phyloP scores from a whole-genome alignment of 1,140 invertebrate genomes.

The Lineus longissimus region DNA sequence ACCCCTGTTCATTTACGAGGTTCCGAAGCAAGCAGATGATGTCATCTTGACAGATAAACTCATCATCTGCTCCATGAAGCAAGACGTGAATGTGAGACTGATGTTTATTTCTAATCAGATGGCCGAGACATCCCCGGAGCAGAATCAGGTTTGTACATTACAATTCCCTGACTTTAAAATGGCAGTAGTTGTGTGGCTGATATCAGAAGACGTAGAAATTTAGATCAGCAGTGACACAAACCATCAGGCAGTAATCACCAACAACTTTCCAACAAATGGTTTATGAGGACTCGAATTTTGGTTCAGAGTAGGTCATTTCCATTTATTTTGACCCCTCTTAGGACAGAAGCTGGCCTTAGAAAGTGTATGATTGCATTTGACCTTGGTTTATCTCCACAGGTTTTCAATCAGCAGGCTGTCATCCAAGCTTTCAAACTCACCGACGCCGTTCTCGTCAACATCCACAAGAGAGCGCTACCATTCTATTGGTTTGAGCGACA shows the following conservation, averaged over 20 bases:
- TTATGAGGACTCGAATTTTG: too few species aligned
- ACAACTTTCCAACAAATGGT: too few species aligned
- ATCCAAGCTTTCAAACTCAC: conserved; percentile 50
- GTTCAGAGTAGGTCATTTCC: too few species aligned
- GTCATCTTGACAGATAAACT: conserved; percentile 63
- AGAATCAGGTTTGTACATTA: conserved; percentile 54
- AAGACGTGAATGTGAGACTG: conserved; percentile 53
- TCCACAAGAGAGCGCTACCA: conserved; percentile 42
- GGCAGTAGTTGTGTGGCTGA: too few species aligned
- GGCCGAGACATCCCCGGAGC: conserved; percentile 61
- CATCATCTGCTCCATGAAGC: conserved; percentile 59
- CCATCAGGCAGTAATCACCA: too few species aligned
- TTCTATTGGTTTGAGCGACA: conserved; percentile 49
- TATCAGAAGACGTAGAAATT: too few species aligned
- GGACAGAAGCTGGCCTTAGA: too few species aligned
- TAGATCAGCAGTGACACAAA: too few species aligned
- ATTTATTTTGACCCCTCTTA: too few species aligned
- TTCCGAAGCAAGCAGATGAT: conserved; percentile 59
- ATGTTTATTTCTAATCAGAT: conserved; percentile 62
- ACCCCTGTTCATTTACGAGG: conserved; percentile 68
- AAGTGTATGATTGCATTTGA: too few species aligned
- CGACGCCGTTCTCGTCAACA: conserved; percentile 39
- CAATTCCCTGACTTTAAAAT: not conserved
- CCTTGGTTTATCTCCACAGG: conserved; percentile 27
- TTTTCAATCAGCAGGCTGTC: conserved; percentile 42